Base-by-base conservation (phyloP, 1,140 invertebrate genomes). In the Temnothorax nylanderi region DNA sequence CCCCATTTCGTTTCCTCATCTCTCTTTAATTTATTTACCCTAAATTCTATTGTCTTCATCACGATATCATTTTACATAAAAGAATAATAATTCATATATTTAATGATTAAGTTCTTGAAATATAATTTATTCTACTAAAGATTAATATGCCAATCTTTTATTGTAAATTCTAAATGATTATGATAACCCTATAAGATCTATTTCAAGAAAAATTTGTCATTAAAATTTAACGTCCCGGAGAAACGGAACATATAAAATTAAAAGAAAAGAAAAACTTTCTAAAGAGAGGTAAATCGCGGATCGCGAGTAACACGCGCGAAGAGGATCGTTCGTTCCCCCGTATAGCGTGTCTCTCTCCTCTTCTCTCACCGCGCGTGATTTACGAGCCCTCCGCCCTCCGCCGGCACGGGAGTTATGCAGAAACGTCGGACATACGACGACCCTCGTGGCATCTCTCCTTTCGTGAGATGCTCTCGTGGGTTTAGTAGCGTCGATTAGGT, bases 401-500 rank as follows among this genome's bases (percentile, higher is more conserved):
- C 67, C 47, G 16, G 8, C 21, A 37, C 80, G 60, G 49, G 65
- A 86, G 89, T 91, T 91, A 92, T 91, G 87, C 87, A 89, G 88
- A 86, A 90, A 90, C 74, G 56, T 76, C 67, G 67, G 49, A 64
- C 37, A 49, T 58, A 69, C 47, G 77, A 78, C 37, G 72, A 84
- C 47, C 74, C 41, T 85, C 54, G 49, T 60, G 78, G 86, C 75
- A 49, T 84, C 44, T 84, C 44, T 74, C 41, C 51, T 60, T 32
- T 71, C 58, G 51, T 72, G 87, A 26, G 1, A 90, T 86, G 81
- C 74, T 77, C 89, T 88, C 81, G 90, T 88, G 89, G 89, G 90
- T 91, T 91, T 91, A 91, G 89, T 89, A 91, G 87, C 87, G 90
- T 91, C 90, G 90, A 91, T 91, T 91, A 91, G 90, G 77, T 84